Percentiles rank a stretch among this genome's conserved stretches.
phyloP scores from a whole-genome alignment of 2,113 vertebrate genomes.

The Rutilus rutilus region DNA sequence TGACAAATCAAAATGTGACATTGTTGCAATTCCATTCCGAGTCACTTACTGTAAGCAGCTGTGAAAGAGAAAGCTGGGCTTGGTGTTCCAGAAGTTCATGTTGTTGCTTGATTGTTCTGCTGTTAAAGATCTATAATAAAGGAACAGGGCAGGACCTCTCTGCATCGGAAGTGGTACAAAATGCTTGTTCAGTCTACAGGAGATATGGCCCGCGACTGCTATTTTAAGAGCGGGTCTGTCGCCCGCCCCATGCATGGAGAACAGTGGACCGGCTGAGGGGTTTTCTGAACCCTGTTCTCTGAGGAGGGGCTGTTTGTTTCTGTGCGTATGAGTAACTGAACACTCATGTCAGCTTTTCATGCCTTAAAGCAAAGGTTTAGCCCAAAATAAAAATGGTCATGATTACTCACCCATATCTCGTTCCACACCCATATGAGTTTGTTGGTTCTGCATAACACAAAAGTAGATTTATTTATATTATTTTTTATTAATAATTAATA shows the following conservation, averaged over 20 bases:
- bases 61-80: slow-evolving; percentile 27
- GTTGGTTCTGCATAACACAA: neutral
- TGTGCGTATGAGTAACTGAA: neutral
- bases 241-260: slow-evolving; percentile 55
- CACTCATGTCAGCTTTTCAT: neutral
- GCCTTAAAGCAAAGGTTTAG: neutral
- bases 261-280: slow-evolving; percentile 43
- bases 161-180: slow-evolving; percentile 70
- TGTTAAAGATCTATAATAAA: slow-evolving; percentile 72
- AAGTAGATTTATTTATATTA: neutral
- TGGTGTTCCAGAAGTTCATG: slow-evolving; percentile 58
- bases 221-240: slow-evolving; percentile 68
- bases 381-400: neutral
- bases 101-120: slow-evolving; percentile 73
- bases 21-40: neutral
- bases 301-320: slow-evolving; percentile 8
- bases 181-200: slow-evolving; percentile 67
- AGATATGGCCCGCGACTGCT: slow-evolving; percentile 61
- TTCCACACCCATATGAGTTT: neutral
- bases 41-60: neutral
- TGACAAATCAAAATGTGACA: neutral
- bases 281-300: neutral
- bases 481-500: too few species aligned
- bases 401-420: neutral
- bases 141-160: slow-evolving; percentile 70